A percentile compares a stretch with the other conserved stretches of the same genome.
Conservation (phyloP, 1,140 invertebrate species). For the Cotesia chilonis region DNA sequence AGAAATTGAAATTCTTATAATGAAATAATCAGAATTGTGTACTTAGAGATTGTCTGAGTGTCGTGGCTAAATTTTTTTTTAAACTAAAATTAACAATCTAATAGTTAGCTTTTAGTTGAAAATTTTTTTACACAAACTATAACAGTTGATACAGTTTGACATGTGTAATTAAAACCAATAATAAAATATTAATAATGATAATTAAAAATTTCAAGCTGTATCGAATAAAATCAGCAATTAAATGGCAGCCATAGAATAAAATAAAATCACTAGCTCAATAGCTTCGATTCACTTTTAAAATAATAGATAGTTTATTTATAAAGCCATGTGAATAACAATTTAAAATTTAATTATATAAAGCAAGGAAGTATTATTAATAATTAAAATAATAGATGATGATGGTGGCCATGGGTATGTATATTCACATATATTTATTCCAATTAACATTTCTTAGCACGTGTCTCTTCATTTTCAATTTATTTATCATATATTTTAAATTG, state of each 20-base stretch:
- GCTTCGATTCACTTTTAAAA: slow-evolving; percentile 30
- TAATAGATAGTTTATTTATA: slow-evolving; percentile 40
- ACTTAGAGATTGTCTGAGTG: too few relatives aligned
- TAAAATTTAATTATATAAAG: too few relatives aligned
- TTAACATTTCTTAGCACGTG: slow-evolving; percentile 39
- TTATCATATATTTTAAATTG: slow-evolving; percentile 26
- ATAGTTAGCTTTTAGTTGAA: background rate
- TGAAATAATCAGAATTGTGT: too few relatives aligned
- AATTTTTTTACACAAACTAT: slow-evolving; percentile 38
- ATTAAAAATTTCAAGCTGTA: slow-evolving; percentile 61
- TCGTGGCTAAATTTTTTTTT: too few relatives aligned
- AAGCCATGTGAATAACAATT: slow-evolving; percentile 60
- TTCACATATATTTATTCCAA: slow-evolving; percentile 33
- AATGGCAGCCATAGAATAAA: slow-evolving; percentile 24
- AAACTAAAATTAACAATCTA: too few relatives aligned
- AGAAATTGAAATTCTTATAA: too few relatives aligned
- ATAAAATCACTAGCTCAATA: slow-evolving; percentile 27
- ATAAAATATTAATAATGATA: slow-evolving; percentile 35
- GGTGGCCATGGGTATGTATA: slow-evolving; percentile 66
- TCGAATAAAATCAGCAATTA: slow-evolving; percentile 43
- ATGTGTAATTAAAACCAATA: slow-evolving; percentile 5
- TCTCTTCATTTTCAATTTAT: slow-evolving; percentile 31
- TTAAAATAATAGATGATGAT: slow-evolving; percentile 63
- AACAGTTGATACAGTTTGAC: slow-evolving; percentile 64
- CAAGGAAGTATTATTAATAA: background rate